Evolutionary conservation across 1,140 invertebrate genomes (phyloP).

Genomic region (Rhyacophila brunnea): DNA sequence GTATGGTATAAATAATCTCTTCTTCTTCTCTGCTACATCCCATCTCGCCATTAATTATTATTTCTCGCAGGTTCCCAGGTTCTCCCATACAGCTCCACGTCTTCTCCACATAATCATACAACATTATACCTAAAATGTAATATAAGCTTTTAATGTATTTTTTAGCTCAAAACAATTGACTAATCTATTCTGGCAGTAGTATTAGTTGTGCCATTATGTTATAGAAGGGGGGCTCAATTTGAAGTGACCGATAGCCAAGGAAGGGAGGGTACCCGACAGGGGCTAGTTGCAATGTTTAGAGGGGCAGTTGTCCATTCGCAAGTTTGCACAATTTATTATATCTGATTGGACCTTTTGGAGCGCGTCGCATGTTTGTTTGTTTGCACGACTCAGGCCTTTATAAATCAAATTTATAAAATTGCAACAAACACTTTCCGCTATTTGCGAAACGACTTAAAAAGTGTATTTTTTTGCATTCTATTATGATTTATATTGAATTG

Average conservation of each 20-base stretch:
- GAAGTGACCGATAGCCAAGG: background rate
- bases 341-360: conserved; percentile 28
- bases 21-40: too few species aligned
- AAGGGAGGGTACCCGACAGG: background rate
- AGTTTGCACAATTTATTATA: conserved; percentile 33
- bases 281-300: conserved; percentile 1
- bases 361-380: conserved; percentile 18
- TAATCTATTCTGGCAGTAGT: too few species aligned
- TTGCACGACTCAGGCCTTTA: conserved; percentile 12
- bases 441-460: too few species aligned
- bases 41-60: too few species aligned
- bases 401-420: conserved; percentile 29
- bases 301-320: conserved; percentile 21
- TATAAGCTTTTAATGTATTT: too few species aligned
- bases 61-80: too few species aligned
- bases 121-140: too few species aligned
- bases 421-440: conserved; percentile 15
- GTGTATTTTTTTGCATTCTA: too few species aligned
- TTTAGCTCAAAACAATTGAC: background rate
- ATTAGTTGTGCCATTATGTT: background rate
- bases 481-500: too few species aligned
- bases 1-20: too few species aligned
- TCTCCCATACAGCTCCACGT: too few species aligned
- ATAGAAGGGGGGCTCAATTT: background rate
- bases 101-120: too few species aligned